Percentiles rank a stretch among this genome's conserved stretches.
Conservation (phyloP, 2,797 vertebrate species). For the Amphiprion clarkii region DNA sequence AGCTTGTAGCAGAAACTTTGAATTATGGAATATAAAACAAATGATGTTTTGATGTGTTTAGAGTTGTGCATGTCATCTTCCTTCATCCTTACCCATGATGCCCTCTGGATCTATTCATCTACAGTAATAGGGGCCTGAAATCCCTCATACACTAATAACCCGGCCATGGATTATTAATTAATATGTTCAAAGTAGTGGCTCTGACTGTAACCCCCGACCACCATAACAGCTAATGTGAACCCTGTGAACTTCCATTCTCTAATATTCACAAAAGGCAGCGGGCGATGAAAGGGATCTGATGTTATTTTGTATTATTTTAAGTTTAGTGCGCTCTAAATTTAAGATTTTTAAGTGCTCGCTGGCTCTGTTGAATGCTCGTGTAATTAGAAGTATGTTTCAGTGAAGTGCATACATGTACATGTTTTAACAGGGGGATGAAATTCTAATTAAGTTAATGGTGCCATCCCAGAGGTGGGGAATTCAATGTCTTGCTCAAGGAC, state of each 20-base stretch:
- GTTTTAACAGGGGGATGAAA: slow-evolving; percentile 50
- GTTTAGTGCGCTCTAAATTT: slow-evolving; percentile 25
- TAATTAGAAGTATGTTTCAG: slow-evolving; percentile 57
- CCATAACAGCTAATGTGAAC: slow-evolving; percentile 64
- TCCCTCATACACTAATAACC: slow-evolving; percentile 73
- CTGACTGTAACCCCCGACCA: slow-evolving; percentile 67
- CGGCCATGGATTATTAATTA: slow-evolving; percentile 80
- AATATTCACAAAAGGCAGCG: slow-evolving; percentile 63
- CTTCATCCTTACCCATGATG: slow-evolving; percentile 59
- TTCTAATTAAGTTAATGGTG: slow-evolving; percentile 62
- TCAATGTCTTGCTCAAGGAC: slow-evolving; percentile 56
- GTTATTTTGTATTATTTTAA: slow-evolving; percentile 32
- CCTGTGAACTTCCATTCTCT: slow-evolving; percentile 65
- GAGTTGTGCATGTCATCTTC: slow-evolving; percentile 29
- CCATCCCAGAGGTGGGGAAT: slow-evolving; percentile 37
- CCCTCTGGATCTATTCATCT: slow-evolving; percentile 70
- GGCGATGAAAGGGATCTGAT: slow-evolving; percentile 53
- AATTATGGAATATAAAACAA: slow-evolving; percentile 43
- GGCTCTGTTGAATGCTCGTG: slow-evolving; percentile 45
- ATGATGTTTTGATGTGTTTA: slow-evolving; percentile 60
- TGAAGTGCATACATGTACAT: slow-evolving; percentile 38
- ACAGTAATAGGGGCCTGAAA: slow-evolving; percentile 63
- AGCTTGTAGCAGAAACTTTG: slow-evolving; percentile 22
- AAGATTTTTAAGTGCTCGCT: slow-evolving; percentile 42
- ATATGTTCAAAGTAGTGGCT: slow-evolving; percentile 75